phyloP scores from a whole-genome alignment of 2,113 vertebrate genomes.

The Microcebus griseorufus region DNA sequence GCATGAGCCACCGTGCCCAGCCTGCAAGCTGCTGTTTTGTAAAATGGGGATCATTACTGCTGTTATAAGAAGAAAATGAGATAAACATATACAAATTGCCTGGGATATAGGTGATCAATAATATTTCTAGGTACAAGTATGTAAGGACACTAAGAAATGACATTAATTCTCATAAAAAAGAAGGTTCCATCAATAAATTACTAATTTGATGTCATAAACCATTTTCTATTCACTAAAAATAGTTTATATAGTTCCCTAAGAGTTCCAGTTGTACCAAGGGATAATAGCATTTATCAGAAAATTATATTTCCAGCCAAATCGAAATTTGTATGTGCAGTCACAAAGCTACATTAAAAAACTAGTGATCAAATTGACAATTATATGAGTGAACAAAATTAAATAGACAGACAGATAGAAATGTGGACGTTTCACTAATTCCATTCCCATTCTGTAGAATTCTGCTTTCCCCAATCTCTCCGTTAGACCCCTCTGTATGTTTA shows the following conservation, averaged over 20 bases:
- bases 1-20: no score
- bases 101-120: background rate
- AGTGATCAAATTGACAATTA: background rate
- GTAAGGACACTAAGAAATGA: slow-evolving; percentile 8
- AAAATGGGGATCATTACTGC: background rate
- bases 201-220: background rate
- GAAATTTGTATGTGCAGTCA: background rate
- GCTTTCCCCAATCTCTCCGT: background rate
- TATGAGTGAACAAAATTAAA: background rate
- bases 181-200: slow-evolving; percentile 44
- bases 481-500: background rate
- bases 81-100: background rate
- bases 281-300: slow-evolving; percentile 10
- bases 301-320: background rate
- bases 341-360: background rate
- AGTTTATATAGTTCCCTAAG: background rate
- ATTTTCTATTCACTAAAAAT: background rate
- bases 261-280: background rate
- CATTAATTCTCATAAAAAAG: slow-evolving; percentile 50
- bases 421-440: background rate
- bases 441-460: background rate
- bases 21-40: background rate
- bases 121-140: background rate
- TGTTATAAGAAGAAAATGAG: slow-evolving; percentile 18
- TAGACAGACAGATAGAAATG: background rate